Evolutionary conservation across 2,797 vertebrate genomes (phyloP).

Genomic region (Hypotaenidia philippensis): DNA sequence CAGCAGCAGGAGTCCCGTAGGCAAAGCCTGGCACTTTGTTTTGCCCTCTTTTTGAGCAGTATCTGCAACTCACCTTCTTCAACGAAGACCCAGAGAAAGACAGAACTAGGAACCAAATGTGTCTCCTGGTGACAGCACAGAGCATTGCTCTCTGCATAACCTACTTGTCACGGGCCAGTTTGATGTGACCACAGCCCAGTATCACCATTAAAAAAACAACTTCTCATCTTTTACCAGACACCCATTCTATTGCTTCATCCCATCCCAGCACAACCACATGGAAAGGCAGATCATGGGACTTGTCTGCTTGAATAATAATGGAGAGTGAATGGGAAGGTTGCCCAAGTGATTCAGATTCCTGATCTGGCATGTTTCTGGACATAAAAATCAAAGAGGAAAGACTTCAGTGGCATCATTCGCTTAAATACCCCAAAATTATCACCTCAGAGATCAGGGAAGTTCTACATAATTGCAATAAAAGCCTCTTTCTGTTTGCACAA

Average conservation of each 20-base stretch:
- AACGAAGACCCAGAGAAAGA: background rate
- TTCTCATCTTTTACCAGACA: background rate
- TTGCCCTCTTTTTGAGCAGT: background rate
- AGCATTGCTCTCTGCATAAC: background rate
- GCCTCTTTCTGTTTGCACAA: background rate
- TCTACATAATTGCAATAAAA: background rate
- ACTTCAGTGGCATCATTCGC: background rate
- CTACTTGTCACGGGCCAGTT: background rate
- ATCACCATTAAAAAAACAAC: background rate
- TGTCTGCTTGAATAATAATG: background rate
- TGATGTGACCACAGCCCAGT: background rate
- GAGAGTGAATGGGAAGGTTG: background rate
- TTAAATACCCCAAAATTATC: background rate
- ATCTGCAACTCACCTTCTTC: background rate
- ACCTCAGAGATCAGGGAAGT: background rate
- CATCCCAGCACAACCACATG: background rate
- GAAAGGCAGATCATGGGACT: background rate
- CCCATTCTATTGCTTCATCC: background rate
- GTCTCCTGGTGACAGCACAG: background rate
- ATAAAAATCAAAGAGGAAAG: background rate
- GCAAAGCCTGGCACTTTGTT: background rate
- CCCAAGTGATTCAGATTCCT: background rate
- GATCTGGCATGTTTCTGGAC: background rate
- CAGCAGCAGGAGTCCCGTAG: background rate
- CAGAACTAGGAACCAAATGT: background rate